Evolutionary conservation across 2,888 invertebrate genomes (phyloP), one percentile per base, ranked within the genome.

Genomic region (Liposcelis brunnea): DNA sequence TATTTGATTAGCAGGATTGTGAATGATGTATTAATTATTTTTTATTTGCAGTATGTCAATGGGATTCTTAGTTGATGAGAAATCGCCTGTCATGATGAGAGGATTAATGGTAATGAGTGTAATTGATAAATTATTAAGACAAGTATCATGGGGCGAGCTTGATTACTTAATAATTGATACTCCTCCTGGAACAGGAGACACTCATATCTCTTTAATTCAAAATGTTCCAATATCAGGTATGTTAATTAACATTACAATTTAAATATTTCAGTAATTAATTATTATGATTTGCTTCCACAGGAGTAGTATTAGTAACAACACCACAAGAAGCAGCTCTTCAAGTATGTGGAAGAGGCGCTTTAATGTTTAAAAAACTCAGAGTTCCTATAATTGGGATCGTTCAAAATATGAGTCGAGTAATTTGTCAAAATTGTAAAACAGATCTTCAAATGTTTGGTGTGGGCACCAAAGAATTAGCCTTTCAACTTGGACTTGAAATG

Each of bases 61-160:
- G 85, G 94, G 93, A 2, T 79, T 93, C 59, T 64, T 95, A 15
- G 80, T 90, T 2, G 75, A 79, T n/a, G 77, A 86, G 48, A 78
- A 78, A 50, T 74, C 82, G 7, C 83, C 95, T 0, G 77, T 93
- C 8, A 80, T 95, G 26, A 97, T 95, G 95, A 73, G 95, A 51
- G 95, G 95, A 0, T 72, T 93, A 15, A 85, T 95, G 80, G 93
- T 95, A 44, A 95, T 94, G 93, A 86, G 85, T 50, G 94, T 94
- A 0, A 61, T 95, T 47, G 82, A 93, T 53, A 77, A 82, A 53
- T 65, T 95, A 19, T 69, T 93, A 26, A 69, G 82, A 51, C 81
- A 87, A 53, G 87, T 91, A n/a, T 71, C 74, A 31, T 95, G 95
- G 95, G 80, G 75, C 2, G 76, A 80, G 1, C 67, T 90, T 44